These are phyloP conservation scores for Spinibarbus caldwelli DNA, from an alignment of 2,797 vertebrate species.

Conservation along the genomic window DNA sequence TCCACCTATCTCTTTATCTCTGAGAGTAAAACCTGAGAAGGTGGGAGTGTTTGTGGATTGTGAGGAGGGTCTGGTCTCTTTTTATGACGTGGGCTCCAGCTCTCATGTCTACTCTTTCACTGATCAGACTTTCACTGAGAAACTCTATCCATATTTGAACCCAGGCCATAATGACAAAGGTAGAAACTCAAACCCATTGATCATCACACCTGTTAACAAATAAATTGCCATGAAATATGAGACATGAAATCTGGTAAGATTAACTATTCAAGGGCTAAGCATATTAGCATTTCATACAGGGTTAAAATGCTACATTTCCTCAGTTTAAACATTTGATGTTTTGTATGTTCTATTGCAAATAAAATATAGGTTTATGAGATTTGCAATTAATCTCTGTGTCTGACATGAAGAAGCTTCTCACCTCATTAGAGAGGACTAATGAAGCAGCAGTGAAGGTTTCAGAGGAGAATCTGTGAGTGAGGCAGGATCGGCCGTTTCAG, in stretches of 20 bases:
- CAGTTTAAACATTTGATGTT: neutral
- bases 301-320: neutral
- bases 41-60: neutral
- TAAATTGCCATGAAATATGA: neutral
- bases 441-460: too few species aligned
- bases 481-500: too few species aligned
- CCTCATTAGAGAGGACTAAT: too few species aligned
- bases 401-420: too few species aligned
- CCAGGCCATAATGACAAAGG: accelerated
- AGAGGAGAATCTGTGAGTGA: too few species aligned
- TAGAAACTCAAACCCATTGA: neutral
- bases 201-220: neutral
- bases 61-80: neutral
- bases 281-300: too few species aligned
- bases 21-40: neutral
- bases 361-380: too few species aligned
- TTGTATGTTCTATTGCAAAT: neutral
- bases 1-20: neutral
- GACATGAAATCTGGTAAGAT: neutral
- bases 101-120: neutral
- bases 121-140: neutral
- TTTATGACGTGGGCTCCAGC: too few species aligned
- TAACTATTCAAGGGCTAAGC: neutral
- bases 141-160: neutral
- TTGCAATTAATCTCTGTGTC: too few species aligned